Evolutionary conservation across 1,140 invertebrate species (phyloP), one percentile per base, ranked within the genome.

Genomic region (Ruditapes philippinarum): DNA sequence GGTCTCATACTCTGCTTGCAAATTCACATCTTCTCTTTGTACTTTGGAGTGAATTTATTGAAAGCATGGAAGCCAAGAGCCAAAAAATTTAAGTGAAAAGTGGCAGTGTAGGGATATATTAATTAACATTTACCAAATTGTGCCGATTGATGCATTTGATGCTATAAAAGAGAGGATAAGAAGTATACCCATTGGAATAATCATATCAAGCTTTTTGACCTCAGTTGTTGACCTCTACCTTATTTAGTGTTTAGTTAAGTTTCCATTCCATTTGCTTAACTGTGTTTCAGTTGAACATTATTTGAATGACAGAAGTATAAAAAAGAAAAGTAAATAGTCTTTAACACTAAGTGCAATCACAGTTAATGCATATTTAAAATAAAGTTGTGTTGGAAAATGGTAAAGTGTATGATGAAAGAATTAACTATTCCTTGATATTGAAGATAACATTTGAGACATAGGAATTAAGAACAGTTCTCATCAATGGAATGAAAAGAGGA

Each of bases 1-100:
- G 99, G 99, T 96, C 97, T 99, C 74, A 95, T 98, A 28, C 95
- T 98, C 1, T 98, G 98, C 25, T 96, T 98, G 38, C 98, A 99
- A 96, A 97, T 99, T 65, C 99, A 99, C 95, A 96, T 97, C 40
- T 99, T 99, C 95, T 98, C 98, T 68, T 95, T 99, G 17, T 98
- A 98, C 95, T 99, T 99, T 96, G 97, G 98, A 0, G 97, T 97
- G 96, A 98, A 98, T 95, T 96, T 99, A 57, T 96, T 98, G 57
- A 97, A 97, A 85, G 98, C 98, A 33, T 99, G 99, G 99, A 97
- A 97, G 68, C 92, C 94, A 76, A 89, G 89, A 73, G 89, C 79
- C 25, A 89, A 89, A 82, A 92, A 93, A 60, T 91, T 25, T 14
- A 88, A 90, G 36, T 91, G 73, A 76, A 5, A n/a, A 31, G 31